These are phyloP conservation scores for Parapristionchus giblindavisi DNA, from an alignment of 2,888 invertebrate species.

Conservation along the genomic window DNA sequence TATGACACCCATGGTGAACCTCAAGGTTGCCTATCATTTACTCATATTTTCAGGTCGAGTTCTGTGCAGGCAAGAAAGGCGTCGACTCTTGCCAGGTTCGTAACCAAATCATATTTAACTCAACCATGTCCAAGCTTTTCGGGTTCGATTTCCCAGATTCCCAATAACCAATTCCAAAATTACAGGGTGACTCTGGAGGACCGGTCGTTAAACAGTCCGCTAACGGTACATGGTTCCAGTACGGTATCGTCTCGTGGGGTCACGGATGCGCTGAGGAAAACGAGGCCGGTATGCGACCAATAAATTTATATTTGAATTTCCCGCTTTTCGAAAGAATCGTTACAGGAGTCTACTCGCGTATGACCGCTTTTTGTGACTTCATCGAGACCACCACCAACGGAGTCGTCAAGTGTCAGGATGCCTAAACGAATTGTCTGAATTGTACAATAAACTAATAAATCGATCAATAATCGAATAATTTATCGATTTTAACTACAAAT, in stretches of 20 bases:
- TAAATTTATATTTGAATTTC: too few species aligned
- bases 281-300: constrained; percentile 38
- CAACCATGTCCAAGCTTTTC: too few species aligned
- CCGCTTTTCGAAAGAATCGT: constrained; percentile 2
- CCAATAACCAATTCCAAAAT: not conserved
- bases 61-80: constrained; percentile 49
- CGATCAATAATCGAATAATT: too few species aligned
- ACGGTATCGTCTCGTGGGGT: constrained; percentile 38
- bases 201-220: constrained; percentile 20
- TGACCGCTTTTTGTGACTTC: constrained; percentile 37
- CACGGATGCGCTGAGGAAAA: constrained; percentile 38
- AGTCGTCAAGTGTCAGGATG: constrained; percentile 70
- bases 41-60: constrained; percentile 56
- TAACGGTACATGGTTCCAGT: constrained; percentile 37
- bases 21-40: too few species aligned
- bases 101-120: too few species aligned
- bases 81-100: constrained; percentile 39
- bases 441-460: not conserved
- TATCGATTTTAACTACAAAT: too few species aligned
- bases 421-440: not conserved
- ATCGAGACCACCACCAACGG: constrained; percentile 32
- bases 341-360: constrained; percentile 39
- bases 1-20: too few species aligned
- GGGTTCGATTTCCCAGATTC: too few species aligned
- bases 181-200: constrained; percentile 40